Base-by-base conservation (phyloP, 2,113 vertebrate species). In the Nannospalax galili region DNA sequence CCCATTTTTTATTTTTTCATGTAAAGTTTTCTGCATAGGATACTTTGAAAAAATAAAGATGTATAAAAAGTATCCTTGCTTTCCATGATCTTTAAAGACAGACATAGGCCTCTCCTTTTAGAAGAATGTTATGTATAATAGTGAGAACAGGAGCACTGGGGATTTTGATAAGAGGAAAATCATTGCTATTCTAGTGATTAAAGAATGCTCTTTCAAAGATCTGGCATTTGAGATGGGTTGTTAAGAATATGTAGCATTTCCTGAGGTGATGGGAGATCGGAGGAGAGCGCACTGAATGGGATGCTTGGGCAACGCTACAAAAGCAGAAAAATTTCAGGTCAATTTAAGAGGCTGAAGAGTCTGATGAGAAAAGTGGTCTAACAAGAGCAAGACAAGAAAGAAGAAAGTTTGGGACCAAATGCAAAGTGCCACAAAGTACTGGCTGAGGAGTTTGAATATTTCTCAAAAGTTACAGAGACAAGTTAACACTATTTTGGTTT, bases 131-230 rank as follows among this genome's bases (percentile, higher is more conserved):
- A 35, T 16, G 1, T 84, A 26, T 20, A 86, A 58, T n/a, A 84
- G 64, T 84, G 22, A 48, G 48, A 2, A 28, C 26, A 84, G 75
- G 70, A 82, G 40, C 3, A 85, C 28, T 58, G 32, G 37, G 30
- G 11, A 81, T 82, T 96, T 88, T 88, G 32, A 81, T 79, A 19
- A 81, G n/a, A 52, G 40, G 35, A 88, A 89, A 80, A 32, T 80
- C 20, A 81, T 64, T 95, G 92, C 24, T 93, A 37, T 58, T 92
- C 90, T 62, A 37, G 17, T 81, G 22, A 91, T 60, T 58, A 70
- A 62, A 67, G 45, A 73, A 75, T 5, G 35, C 12, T 67, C 69
- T 84, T 91, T 88, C 35, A 95, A 95, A 96, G 17, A 88, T 14
- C 5, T 58, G 17, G 56, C 40, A 73, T 85, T 72, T 62, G 20